Evolutionary conservation across 2,888 invertebrate species (phyloP), one percentile per base, ranked within the genome.

Genomic region (Pteria penguin): DNA sequence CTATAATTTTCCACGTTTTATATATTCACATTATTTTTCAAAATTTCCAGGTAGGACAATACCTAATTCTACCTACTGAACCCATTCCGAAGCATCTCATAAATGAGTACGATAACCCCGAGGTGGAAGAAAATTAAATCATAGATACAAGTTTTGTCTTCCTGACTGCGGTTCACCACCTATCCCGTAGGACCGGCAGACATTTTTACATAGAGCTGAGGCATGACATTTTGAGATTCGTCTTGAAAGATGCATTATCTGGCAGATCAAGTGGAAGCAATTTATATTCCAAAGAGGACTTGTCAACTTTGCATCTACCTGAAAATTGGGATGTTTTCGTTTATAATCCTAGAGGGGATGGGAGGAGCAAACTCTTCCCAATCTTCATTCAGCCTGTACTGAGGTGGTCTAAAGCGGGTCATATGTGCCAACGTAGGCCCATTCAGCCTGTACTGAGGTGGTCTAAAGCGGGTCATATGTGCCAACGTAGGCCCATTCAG

Each of bases 271-370:
- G 11, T n/a, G n/a, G n/a, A n/a, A n/a, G n/a, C 4, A 3, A n/a
- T 36, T 24, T 65, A 11, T 36, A 36, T 26, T 11, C 32, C 5
- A 65, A 65, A n/a, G n/a, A 22, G 5, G 65, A 32, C 24, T 36
- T 65, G 22, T 8, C 32, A 5, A n/a, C 8, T 8, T 65, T 65
- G 8, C 33, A 36, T 22, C 45, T 65, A 24, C 45, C 65, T 36
- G 18, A 32, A 33, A 36, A n/a, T 26, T 65, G 65, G 32, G 68
- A 68, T 22, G 26, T 22, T 4, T 29, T 68, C 18, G n/a, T 57
- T 24, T 68, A 52, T 18, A 57, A 36, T 5, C 26, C 36, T 32
- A 55, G 57, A 2, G 57, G 68, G 14, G 68, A 68, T 32, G 57
- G 57, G 4, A 24, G 57, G 14, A 4, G 11, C 5, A 68, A 57